Percentiles rank a stretch among this genome's conserved stretches.
Evolutionary conservation across 2,888 invertebrate species (phyloP).

Genomic region (Xestia rhomboidea): DNA sequence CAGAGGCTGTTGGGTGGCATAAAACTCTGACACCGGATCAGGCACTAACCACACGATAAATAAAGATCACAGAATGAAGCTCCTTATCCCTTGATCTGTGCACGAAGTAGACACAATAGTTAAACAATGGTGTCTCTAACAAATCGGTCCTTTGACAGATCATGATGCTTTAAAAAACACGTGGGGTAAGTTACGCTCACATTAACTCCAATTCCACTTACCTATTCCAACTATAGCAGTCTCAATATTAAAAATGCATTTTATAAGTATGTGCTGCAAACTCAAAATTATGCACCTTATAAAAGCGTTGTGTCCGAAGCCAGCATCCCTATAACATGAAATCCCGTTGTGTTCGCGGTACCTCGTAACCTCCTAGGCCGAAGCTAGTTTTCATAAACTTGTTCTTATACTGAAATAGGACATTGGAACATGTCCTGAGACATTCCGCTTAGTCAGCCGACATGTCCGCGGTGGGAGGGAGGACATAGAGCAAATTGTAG

Average conservation of each 20-base stretch:
- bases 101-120: too few species aligned
- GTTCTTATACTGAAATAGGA: conserved; percentile 71
- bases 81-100: too few species aligned
- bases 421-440: conserved; percentile 77
- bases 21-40: too few species aligned
- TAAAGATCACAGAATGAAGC: too few species aligned
- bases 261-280: neutral
- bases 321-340: conserved; percentile 6
- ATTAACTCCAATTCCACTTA: neutral
- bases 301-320: neutral
- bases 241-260: neutral
- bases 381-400: conserved; percentile 58
- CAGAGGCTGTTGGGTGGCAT: too few species aligned
- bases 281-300: neutral
- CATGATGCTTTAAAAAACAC: too few species aligned
- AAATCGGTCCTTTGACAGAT: too few species aligned
- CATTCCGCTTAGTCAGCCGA: conserved; percentile 72
- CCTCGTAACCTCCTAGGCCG: conserved; percentile 27
- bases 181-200: neutral
- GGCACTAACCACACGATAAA: too few species aligned
- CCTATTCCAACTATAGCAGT: neutral
- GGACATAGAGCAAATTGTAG: conserved; percentile 42
- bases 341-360: conserved; percentile 42
- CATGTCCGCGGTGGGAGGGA: conserved; percentile 64
- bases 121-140: too few species aligned